Base-by-base conservation (phyloP, 2,888 invertebrate genomes). In the Perizoma flavofasciatum region DNA sequence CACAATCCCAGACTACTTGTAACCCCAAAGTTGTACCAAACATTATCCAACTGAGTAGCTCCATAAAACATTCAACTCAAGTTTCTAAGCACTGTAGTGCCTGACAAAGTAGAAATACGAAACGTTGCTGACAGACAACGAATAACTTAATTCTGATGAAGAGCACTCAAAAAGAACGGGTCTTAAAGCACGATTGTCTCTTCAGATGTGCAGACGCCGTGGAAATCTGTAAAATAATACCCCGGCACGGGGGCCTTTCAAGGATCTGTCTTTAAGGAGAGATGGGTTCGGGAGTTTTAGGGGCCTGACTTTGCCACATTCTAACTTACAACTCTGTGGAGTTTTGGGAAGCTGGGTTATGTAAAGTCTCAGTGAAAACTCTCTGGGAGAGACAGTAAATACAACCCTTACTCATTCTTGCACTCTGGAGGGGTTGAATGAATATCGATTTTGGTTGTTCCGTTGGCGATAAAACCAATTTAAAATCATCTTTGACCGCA, bases 211-310 rank as follows among this genome's bases (percentile, higher is more conserved):
- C 85, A 86, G 84, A 85, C 83, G 69, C 77, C 76, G 80, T 79
- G 81, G 79, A 84, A 87, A 86, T 88, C 86, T 84, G 82, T 85
- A 78, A 86, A 86, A 88, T 86, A 86, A 87, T 85, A 86, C 82
- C 61, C 60, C 49, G 41, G 34, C n/a, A 46, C 61, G 49, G 61
- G 49, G 40, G 40, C 11, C 52, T 32, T 56, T 10, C 40, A 35
- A 61, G 56, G 48, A 53, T 43, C 35, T 34, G 10, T 34, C 4
- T 41, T 37, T 9, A n/a, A 39, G 39, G 47, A 5, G 37, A 6
- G 8, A 22, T 35, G 44, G 51, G 51, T 34, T 34, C 9, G 22
- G 22, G 11, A 35, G 10, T 10, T 37, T 37, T 37, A 1, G 7
- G 37, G 37, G 37, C 7, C 37, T 22, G 22, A 22, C 22, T 22